phyloP scores from a whole-genome alignment of 2,888 invertebrate genomes.

The Plagiodera versicolora region DNA sequence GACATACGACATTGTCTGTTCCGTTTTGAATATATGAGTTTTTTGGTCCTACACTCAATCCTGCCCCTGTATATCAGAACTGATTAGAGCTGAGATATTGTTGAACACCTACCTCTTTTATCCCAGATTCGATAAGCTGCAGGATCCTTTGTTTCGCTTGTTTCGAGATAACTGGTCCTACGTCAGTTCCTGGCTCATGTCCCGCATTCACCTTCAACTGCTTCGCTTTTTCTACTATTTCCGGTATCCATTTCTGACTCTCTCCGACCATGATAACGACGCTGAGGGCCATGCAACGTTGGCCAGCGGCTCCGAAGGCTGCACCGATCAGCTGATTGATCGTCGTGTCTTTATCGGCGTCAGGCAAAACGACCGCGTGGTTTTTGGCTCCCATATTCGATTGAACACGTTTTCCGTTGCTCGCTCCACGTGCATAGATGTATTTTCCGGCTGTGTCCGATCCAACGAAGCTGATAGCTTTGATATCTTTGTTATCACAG shows the following conservation, averaged over 20 bases:
- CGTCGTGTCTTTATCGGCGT: slow-evolving; percentile 96
- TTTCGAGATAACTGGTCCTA: slow-evolving; percentile 93
- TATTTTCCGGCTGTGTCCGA: slow-evolving; percentile 95
- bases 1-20: no score
- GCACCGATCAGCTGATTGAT: slow-evolving; percentile 85
- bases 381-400: slow-evolving; percentile 99
- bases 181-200: slow-evolving; percentile 76
- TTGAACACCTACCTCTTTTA: slow-evolving; percentile 53
- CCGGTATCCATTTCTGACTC: slow-evolving; percentile 91
- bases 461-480: slow-evolving; percentile 97
- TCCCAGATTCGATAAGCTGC: slow-evolving; percentile 77
- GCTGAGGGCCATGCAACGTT: slow-evolving; percentile 98
- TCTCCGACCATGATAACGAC: slow-evolving; percentile 90
- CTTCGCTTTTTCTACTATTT: slow-evolving; percentile 79
- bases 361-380: slow-evolving; percentile 95
- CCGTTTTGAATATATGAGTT: no score
- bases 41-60: no score
- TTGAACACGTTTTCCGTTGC: slow-evolving; percentile 88
- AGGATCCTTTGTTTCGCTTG: slow-evolving; percentile 84
- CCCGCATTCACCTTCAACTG: slow-evolving; percentile 87
- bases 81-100: no score
- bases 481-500: slow-evolving; percentile 94
- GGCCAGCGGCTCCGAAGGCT: slow-evolving; percentile 98
- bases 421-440: slow-evolving; percentile 90
- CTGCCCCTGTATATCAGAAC: no score